These are phyloP conservation scores for Drosophila novamexicana DNA, from an alignment of 1,140 invertebrate species.

Conservation along the genomic window DNA sequence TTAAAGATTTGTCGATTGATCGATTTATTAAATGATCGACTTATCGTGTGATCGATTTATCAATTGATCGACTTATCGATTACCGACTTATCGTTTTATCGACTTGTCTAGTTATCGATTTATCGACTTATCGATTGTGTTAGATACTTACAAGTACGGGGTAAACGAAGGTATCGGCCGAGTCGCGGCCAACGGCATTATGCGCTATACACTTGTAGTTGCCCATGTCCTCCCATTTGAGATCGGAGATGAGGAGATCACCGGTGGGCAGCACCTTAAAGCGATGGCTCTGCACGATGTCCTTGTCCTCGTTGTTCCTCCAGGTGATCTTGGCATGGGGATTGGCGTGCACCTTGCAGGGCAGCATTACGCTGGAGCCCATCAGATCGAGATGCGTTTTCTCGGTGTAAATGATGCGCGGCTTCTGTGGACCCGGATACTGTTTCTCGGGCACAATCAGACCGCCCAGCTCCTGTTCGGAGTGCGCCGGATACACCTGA, in stretches of 20 bases:
- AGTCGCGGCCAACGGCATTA: slow-evolving; percentile 88
- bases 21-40: not conserved
- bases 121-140: not conserved
- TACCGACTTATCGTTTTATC: not conserved
- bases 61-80: not conserved
- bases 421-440: slow-evolving; percentile 84
- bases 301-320: slow-evolving; percentile 87
- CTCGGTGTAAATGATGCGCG: slow-evolving; percentile 86
- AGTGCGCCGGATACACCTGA: slow-evolving; percentile 84
- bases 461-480: slow-evolving; percentile 37
- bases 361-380: slow-evolving; percentile 88
- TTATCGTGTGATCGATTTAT: not conserved
- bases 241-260: slow-evolving; percentile 88
- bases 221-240: slow-evolving; percentile 93
- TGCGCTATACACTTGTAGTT: slow-evolving; percentile 90
- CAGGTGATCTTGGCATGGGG: slow-evolving; percentile 88
- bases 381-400: slow-evolving; percentile 86
- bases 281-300: slow-evolving; percentile 85
- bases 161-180: slow-evolving; percentile 90
- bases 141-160: slow-evolving; percentile 87
- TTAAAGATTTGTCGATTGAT: not conserved
- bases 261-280: slow-evolving; percentile 88
- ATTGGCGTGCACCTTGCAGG: slow-evolving; percentile 88
- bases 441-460: slow-evolving; percentile 61
- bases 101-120: not conserved